Base-by-base conservation (phyloP, 2,888 invertebrate genomes). In the Drosophila buzzatii region DNA sequence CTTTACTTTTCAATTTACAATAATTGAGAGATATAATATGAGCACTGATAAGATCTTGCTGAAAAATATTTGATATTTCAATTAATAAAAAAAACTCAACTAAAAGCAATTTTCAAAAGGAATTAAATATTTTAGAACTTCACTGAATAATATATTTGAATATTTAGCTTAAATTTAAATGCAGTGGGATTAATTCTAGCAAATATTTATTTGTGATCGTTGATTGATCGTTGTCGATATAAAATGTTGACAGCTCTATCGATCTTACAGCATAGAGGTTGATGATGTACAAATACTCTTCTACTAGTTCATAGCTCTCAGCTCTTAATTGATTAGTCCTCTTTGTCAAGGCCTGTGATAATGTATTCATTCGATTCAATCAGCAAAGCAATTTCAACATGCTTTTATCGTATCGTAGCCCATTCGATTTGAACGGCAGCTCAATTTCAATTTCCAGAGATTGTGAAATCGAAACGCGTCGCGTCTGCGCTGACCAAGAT, bases 361-460 rank as follows among this genome's bases (percentile, higher is more conserved):
- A 51, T 20, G 23, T 35, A 53, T 53, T 53, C 37, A 53, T 37
- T 37, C 33, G 14, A 53, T 53, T 53, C 37, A 37, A 23, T 53
- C 51, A 20, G 51, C 3, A 14, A 20, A 20, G 33, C 14, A 33
- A 61, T 74, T 73, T 79, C 74, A 33, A 49, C 47, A 79, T 53
- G 44, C 41, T 65, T 63, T 23, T 39, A 57, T 53, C 44, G 65
- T 31, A 61, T 44, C 31, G 31, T 23, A 59, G n/a, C 76, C 76
- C 51, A 76, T 64, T 55, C 64, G 51, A 55, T 56, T 63, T 35
- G 65, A 81, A 66, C 58, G 55, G 41, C 70, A 70, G 73, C 47
- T 64, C 56, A 59, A 79, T 89, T 90, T 64, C 56, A 59, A 81
- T 90, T 90, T 87, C 74, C 79, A 76, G 49, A 57, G 61, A 90